Conservation (phyloP, 2,888 invertebrate genomes). For the Cryptosula pallasiana region DNA sequence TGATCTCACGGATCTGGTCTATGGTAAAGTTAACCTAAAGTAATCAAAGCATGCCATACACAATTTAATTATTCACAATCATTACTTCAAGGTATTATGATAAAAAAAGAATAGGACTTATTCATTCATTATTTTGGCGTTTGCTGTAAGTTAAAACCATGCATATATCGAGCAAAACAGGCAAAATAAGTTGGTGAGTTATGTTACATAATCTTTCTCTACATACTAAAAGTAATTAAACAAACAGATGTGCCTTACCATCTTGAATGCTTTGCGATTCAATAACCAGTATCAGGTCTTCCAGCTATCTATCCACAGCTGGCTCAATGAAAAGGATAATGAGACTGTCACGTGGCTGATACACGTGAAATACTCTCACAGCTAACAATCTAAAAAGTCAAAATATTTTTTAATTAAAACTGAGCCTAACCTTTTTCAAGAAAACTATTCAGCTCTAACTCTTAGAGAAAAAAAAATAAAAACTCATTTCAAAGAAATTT, state of each 20-base stretch:
- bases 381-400: no score
- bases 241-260: slow-evolving; percentile 40
- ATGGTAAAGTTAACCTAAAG: slow-evolving; percentile 96
- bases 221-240: no score
- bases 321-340: slow-evolving; percentile 16
- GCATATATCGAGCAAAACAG: background rate
- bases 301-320: background rate
- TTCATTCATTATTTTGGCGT: background rate
- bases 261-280: slow-evolving; percentile 37
- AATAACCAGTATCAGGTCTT: background rate
- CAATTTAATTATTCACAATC: no score
- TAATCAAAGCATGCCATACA: background rate
- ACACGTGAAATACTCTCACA: slow-evolving; percentile 6
- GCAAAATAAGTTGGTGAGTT: background rate
- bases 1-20: slow-evolving; percentile 98
- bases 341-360: background rate
- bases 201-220: no score
- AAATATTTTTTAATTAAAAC: no score
- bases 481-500: no score
- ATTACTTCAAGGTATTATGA: no score
- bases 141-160: no score
- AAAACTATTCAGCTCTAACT: no score
- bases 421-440: no score
- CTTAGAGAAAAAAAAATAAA: no score
- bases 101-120: no score